These are phyloP conservation scores for Cryptotermes secundus DNA, from an alignment of 1,140 invertebrate genomes.

Conservation along the genomic window DNA sequence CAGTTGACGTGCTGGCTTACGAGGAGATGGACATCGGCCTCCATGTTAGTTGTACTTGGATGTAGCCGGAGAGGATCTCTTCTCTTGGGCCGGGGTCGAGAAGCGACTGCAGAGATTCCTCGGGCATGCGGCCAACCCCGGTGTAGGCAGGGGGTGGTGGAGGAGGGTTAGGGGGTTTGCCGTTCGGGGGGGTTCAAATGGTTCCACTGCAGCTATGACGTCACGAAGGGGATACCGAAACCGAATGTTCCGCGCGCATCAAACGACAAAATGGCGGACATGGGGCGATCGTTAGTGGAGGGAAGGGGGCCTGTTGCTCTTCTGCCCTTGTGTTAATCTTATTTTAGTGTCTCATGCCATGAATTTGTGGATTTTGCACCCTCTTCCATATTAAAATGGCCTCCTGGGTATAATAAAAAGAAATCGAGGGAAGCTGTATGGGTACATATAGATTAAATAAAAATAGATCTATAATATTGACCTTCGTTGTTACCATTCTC, in stretches of 20 bases:
- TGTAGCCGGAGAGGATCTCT: not conserved
- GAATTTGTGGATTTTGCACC: conserved; percentile 16
- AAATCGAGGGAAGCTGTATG: not conserved
- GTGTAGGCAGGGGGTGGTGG: conserved; percentile 12
- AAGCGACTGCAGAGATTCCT: conserved; percentile 29
- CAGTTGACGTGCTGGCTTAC: not conserved
- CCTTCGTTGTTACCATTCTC: not conserved
- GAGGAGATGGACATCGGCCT: conserved; percentile 25
- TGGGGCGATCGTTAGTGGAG: not conserved
- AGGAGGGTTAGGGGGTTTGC: not conserved
- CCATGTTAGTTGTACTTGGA: conserved; percentile 5
- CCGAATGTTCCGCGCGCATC: conserved; percentile 21
- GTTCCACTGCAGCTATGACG: conserved; percentile 30
- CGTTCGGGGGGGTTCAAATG: conserved; percentile 28
- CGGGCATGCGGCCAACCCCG: conserved; percentile 30
- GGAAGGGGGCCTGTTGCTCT: not conserved
- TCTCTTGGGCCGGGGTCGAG: not conserved
- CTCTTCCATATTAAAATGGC: not conserved
- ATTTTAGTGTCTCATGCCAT: not conserved
- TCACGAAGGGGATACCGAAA: conserved; percentile 23
- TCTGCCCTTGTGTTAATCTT: conserved; percentile 5
- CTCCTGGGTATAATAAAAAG: not conserved
- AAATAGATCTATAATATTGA: not conserved
- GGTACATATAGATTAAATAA: not conserved
- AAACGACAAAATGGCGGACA: conserved; percentile 26